These are phyloP conservation scores for Eristalis pertinax DNA, from an alignment of 2,888 invertebrate species.

Conservation along the genomic window DNA sequence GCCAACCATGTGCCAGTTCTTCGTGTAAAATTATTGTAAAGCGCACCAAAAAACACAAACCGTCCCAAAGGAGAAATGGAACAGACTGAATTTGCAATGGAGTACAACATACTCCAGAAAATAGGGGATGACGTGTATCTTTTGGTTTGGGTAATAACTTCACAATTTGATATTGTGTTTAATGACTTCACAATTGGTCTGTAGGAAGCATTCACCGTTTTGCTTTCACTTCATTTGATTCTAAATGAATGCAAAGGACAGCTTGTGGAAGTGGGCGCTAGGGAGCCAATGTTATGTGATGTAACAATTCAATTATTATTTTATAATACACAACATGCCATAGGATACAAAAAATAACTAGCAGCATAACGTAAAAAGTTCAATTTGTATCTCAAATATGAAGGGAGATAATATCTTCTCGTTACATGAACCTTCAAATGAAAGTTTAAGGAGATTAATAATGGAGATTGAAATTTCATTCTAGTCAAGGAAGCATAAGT, in stretches of 20 bases:
- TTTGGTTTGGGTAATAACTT: conserved; percentile 21
- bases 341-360: neutral
- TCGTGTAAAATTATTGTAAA: neutral
- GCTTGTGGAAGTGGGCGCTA: neutral
- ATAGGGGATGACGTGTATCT: neutral
- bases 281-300: neutral
- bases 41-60: neutral
- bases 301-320: conserved; percentile 18
- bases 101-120: neutral
- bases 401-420: neutral
- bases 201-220: neutral
- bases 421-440: neutral
- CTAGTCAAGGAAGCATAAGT: neutral
- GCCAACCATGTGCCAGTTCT: neutral
- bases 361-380: neutral
- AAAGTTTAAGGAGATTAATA: conserved; percentile 16
- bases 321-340: neutral
- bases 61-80: neutral
- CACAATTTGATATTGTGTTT: conserved; percentile 17
- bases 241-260: neutral
- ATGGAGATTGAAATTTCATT: conserved; percentile 12
- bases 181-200: conserved; percentile 13
- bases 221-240: conserved; percentile 13
- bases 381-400: neutral
- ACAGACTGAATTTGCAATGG: neutral